phyloP scores from a whole-genome alignment of 2,797 vertebrate genomes.

The Melanotaenia nigrans region DNA sequence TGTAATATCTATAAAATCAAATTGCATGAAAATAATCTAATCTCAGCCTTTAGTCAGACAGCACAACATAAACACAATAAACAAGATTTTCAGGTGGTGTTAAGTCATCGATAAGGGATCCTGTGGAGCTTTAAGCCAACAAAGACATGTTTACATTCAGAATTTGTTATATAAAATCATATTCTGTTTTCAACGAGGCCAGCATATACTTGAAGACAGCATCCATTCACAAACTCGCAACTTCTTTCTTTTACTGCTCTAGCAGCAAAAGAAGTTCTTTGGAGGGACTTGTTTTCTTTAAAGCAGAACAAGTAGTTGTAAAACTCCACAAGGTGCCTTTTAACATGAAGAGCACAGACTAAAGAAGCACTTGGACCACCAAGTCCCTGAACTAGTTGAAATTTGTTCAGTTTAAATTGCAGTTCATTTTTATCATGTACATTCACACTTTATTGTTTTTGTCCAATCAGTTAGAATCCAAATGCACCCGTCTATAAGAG shows the following conservation, averaged over 20 bases:
- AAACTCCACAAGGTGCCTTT: slow-evolving; percentile 44
- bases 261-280: not conserved
- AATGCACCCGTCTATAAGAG: slow-evolving; percentile 35
- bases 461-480: not conserved
- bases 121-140: slow-evolving; percentile 28
- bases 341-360: slow-evolving; percentile 7
- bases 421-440: slow-evolving; percentile 47
- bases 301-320: not conserved
- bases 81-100: slow-evolving; percentile 21
- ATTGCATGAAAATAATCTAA: not conserved
- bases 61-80: not conserved
- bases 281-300: not conserved
- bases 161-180: not conserved
- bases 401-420: not conserved
- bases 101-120: slow-evolving; percentile 26
- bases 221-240: not conserved
- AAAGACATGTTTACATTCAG: slow-evolving; percentile 45
- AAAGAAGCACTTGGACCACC: slow-evolving; percentile 4
- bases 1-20: not conserved
- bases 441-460: slow-evolving; percentile 47
- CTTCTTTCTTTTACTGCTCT: not conserved
- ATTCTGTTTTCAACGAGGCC: not conserved
- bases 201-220: not conserved
- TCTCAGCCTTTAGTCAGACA: not conserved
- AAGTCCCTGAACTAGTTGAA: slow-evolving; percentile 6